These are phyloP conservation scores for Orthonyx spaldingii DNA, from an alignment of 2,113 vertebrate genomes.

Conservation along the genomic window DNA sequence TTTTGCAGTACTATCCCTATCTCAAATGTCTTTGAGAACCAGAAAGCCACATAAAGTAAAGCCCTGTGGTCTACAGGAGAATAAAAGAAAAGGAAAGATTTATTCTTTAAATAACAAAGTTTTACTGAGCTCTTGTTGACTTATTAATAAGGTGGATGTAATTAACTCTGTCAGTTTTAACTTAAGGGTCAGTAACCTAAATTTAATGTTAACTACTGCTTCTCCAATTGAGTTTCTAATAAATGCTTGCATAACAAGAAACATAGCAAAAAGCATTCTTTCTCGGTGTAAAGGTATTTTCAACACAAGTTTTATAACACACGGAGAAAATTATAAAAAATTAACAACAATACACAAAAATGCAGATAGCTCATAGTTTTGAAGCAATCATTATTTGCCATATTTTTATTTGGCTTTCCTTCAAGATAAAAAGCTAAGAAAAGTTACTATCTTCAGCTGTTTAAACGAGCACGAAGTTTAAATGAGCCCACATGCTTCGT, in stretches of 20 bases:
- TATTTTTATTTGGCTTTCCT: not conserved
- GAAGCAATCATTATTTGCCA: not conserved
- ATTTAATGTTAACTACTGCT: not conserved
- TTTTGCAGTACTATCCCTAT: not conserved
- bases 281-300: not conserved
- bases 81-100: not conserved
- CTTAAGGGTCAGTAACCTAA: not conserved
- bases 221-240: not conserved
- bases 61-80: not conserved
- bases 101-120: not conserved
- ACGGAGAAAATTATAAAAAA: not conserved
- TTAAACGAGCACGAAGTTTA: not conserved
- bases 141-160: not conserved
- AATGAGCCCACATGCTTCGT: not conserved
- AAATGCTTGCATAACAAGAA: not conserved
- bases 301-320: not conserved
- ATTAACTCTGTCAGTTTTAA: not conserved
- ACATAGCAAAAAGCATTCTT: not conserved
- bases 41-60: not conserved
- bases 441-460: not conserved
- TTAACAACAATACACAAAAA: not conserved
- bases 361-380: not conserved
- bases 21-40: not conserved
- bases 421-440: not conserved
- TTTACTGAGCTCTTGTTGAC: not conserved